Base-by-base conservation (phyloP, 2,113 vertebrate species). In the Catharus fuscescens region DNA sequence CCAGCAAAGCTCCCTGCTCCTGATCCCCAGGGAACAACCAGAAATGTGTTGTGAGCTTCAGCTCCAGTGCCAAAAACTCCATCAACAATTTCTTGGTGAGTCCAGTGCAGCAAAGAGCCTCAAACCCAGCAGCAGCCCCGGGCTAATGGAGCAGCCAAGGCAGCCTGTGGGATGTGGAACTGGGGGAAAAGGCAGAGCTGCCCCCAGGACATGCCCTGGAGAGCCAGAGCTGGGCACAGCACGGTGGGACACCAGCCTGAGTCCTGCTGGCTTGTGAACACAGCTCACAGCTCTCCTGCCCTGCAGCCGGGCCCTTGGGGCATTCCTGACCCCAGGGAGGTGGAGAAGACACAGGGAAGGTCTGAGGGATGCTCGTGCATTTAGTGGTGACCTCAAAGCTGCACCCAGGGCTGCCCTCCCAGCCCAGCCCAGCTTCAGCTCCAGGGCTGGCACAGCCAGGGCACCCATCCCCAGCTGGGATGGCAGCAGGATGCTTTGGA, bases 231-330 rank as follows among this genome's bases (percentile, higher is more conserved):
- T 71, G 66, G 62, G 28, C 8, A 1, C 34, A 23, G 5, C 28
- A n/a, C 0, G 1, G 28, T 21, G 64, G 69, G 59, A 71, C 57
- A 44, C 7, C 74, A 14, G 6, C 0, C 1, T 0, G 3, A 26
- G 61, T 67, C 29, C 84, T 72, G 26, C 90, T 81, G 47, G 38
- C 21, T 12, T 12, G 21, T 5, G 8, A 19, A 7, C 31, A 40
- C 53, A 57, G 70, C 52, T 72, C 40, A 5, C 23, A 44, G 88
- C 74, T 53, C 28, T 71, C 24, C 61, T 8, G 29, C 29, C 14
- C 14, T 3, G 47, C 13, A 3, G n/a, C 18, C 72, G 50, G 28
- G 18, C 65, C 61, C 42, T 5, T 1, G 12, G 3, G 10, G 48
- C 74, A 5, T 2, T 54, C 47, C 61, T 34, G 44, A 47, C 6